phyloP scores from a whole-genome alignment of 1,140 invertebrate genomes.

The Nymphalis io region DNA sequence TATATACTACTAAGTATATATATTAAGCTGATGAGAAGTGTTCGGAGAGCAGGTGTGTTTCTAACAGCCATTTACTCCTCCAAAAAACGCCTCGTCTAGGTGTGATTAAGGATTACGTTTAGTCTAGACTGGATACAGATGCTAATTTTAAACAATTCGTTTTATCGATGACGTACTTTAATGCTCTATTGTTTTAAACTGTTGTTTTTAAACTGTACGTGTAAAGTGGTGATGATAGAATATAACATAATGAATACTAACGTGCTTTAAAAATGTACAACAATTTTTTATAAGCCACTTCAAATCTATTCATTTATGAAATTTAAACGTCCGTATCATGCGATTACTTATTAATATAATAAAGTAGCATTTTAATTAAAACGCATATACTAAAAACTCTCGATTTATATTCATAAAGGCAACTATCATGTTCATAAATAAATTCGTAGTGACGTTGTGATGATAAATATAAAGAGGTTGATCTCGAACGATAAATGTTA shows the following conservation, averaged over 20 bases:
- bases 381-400: no score
- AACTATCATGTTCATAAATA: no score
- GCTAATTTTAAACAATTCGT: conserved; percentile 9
- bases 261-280: not conserved
- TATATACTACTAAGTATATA: not conserved
- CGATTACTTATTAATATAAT: not conserved
- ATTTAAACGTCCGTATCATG: not conserved
- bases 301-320: not conserved
- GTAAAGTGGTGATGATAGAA: not conserved
- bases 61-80: not conserved
- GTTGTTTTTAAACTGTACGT: not conserved
- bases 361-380: no score
- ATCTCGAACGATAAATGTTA: no score
- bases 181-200: not conserved
- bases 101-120: conserved; percentile 11
- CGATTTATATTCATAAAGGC: no score
- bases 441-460: no score
- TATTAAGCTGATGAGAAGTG: not conserved
- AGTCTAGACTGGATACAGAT: not conserved
- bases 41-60: not conserved
- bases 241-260: not conserved
- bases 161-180: conserved; percentile 3
- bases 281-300: not conserved
- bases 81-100: conserved; percentile 5
- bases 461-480: no score